phyloP scores from a whole-genome alignment of 2,888 invertebrate genomes.

The Thera britannica region DNA sequence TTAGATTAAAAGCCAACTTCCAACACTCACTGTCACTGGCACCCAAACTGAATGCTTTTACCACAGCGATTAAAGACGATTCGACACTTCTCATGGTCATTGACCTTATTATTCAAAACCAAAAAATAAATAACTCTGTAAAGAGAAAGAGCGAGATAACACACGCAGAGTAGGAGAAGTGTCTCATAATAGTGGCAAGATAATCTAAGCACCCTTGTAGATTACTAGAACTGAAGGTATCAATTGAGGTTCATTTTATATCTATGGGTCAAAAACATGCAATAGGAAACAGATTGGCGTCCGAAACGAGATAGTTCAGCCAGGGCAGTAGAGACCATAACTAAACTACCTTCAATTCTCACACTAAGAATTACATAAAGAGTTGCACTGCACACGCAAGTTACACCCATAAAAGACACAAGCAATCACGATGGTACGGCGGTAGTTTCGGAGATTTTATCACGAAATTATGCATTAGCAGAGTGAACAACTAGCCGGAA shows the following conservation, averaged over 20 bases:
- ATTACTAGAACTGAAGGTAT: not conserved
- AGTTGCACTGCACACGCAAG: conserved; percentile 39
- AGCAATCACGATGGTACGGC: conserved; percentile 48
- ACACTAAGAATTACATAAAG: conserved; percentile 50
- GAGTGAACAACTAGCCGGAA: conserved; percentile 53
- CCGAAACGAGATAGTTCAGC: conserved; percentile 17
- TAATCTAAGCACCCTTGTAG: not conserved
- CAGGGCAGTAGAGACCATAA: conserved; percentile 28
- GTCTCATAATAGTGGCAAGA: not conserved
- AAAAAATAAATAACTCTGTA: not conserved
- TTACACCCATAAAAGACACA: conserved; percentile 55
- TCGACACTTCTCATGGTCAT: not conserved
- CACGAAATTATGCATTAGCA: conserved; percentile 56
- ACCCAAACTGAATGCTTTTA: not conserved
- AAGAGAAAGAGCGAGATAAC: not conserved
- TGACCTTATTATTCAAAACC: not conserved
- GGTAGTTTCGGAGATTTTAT: conserved; percentile 57
- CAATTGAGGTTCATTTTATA: not conserved
- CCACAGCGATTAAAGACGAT: not conserved
- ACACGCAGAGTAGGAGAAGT: not conserved
- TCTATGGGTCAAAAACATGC: not conserved
- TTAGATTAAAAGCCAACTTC: conserved; percentile 39
- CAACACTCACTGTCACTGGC: conserved; percentile 11
- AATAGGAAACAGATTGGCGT: not conserved
- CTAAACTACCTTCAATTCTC: conserved; percentile 29